A percentile compares a stretch with the other conserved stretches of the same genome.
Conservation (phyloP, 2,113 vertebrate genomes). For the Anhinga rufa region DNA sequence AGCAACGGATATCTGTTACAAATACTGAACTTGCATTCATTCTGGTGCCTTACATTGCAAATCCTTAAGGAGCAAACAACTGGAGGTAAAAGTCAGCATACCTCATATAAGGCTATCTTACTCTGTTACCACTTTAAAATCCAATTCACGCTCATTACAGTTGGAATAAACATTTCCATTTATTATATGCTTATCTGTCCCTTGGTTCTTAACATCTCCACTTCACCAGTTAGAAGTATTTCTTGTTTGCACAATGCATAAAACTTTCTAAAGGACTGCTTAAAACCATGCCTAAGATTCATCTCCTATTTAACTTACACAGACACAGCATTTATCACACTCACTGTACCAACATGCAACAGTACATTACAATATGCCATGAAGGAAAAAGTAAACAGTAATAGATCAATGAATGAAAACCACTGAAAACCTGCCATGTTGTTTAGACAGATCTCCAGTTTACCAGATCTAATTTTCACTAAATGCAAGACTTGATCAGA, state of each 20-base stretch:
- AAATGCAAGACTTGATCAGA: background rate
- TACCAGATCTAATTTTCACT: background rate
- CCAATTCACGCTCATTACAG: background rate
- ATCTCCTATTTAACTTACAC: background rate
- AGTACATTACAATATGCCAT: rapidly evolving
- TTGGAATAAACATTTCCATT: background rate
- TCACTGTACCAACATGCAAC: background rate
- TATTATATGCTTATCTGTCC: background rate
- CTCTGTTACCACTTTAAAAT: background rate
- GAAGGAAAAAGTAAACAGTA: background rate
- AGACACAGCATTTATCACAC: background rate
- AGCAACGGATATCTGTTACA: background rate
- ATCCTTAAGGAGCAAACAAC: background rate
- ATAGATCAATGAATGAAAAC: background rate
- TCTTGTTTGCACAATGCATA: background rate
- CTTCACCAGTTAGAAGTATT: background rate
- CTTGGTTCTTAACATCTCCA: background rate
- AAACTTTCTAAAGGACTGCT: background rate
- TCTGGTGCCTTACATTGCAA: background rate
- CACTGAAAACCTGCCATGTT: background rate
- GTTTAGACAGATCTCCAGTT: background rate
- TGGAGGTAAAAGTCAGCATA: background rate
- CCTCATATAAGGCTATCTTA: background rate
- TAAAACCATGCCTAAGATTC: background rate
- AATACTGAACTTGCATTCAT: background rate